These are phyloP conservation scores for Heliocidaris tuberculata DNA, from an alignment of 35 echinoderm and acorn worm genomes.

Conservation along the genomic window DNA sequence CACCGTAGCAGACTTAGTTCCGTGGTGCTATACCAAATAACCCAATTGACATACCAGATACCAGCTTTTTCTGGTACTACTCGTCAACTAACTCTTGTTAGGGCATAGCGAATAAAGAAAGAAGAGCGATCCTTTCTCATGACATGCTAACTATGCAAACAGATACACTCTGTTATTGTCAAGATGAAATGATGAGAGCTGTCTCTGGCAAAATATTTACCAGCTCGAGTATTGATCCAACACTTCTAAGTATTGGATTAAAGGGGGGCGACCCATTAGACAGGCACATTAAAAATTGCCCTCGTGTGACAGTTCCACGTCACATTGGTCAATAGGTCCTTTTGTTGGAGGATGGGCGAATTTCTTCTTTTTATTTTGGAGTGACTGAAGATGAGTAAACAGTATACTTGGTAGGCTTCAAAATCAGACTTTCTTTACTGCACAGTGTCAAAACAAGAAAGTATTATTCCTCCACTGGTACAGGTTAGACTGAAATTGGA, in stretches of 20 bases:
- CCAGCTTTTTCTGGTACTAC: neutral
- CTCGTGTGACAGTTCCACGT: neutral
- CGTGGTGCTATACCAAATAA: neutral
- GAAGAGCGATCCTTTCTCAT: neutral
- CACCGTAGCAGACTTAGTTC: neutral
- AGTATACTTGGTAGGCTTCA: neutral
- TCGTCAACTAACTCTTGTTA: neutral
- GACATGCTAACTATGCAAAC: constrained; percentile 4
- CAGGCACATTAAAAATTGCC: neutral
- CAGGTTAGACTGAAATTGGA: no score
- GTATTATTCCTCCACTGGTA: neutral
- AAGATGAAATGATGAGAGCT: neutral
- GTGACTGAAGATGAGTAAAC: neutral
- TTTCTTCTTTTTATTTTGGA: neutral
- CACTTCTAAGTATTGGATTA: neutral
- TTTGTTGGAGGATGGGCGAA: neutral
- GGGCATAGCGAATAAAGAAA: neutral
- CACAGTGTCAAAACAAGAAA: no score
- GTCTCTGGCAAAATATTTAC: constrained; percentile 17
- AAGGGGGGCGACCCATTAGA: neutral
- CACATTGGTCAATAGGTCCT: neutral
- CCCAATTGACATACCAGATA: neutral
- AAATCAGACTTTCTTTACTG: neutral
- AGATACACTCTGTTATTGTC: neutral
- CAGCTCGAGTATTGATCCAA: neutral